Evolutionary conservation across 53 echinoderm and acorn worm species (phyloP).

Genomic region (Luidia sarsii): DNA sequence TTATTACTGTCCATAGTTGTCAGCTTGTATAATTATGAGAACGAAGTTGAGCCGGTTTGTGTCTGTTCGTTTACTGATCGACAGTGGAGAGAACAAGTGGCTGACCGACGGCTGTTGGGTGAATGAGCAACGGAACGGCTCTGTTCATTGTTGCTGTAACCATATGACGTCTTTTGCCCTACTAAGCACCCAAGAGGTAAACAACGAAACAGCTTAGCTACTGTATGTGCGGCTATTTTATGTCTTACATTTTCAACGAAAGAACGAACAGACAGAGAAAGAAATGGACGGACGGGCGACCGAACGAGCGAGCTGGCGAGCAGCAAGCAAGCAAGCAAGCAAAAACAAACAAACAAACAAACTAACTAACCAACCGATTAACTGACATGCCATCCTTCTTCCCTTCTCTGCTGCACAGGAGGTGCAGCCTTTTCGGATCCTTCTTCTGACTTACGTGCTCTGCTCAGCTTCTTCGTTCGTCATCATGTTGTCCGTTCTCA

Average conservation of each 20-base stretch:
- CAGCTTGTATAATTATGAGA: too few relatives aligned
- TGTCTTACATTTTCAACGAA: too few relatives aligned
- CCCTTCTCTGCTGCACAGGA: conserved; percentile 3
- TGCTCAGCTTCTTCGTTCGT: conserved; percentile 42
- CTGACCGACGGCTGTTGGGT: conserved; percentile 52
- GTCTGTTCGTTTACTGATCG: too few relatives aligned
- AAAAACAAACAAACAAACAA: not conserved
- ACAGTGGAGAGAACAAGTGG: conserved; percentile 36
- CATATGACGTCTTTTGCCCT: conserved; percentile 55
- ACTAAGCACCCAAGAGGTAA: conserved; percentile 27
- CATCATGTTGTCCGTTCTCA: conserved; percentile 42
- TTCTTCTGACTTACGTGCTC: conserved; percentile 45
- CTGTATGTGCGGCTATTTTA: too few relatives aligned
- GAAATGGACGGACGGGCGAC: too few relatives aligned
- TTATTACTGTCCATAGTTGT: too few relatives aligned
- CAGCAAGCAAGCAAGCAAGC: not conserved
- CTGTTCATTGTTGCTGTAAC: conserved; percentile 46
- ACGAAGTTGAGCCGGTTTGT: too few relatives aligned
- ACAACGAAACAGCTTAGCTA: not conserved
- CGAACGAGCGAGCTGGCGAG: too few relatives aligned
- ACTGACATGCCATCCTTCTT: not conserved
- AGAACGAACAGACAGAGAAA: too few relatives aligned
- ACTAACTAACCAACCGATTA: not conserved
- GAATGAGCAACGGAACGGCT: conserved; percentile 40
- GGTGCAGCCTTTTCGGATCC: conserved; percentile 7